These are phyloP conservation scores for Xyrichtys novacula DNA, from an alignment of 2,797 vertebrate species.

Conservation along the genomic window DNA sequence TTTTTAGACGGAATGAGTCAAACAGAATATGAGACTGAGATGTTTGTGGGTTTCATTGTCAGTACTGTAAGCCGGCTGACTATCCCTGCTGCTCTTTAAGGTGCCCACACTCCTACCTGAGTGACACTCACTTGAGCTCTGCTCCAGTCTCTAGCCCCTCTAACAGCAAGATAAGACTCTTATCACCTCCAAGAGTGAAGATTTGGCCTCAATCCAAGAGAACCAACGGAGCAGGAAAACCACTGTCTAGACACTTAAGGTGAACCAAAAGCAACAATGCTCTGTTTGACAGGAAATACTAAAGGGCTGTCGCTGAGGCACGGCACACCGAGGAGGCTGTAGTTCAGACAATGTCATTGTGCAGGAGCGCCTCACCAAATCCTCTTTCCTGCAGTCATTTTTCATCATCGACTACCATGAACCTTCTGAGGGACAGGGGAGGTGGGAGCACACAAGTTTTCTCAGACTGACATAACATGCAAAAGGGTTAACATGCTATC, in stretches of 20 bases:
- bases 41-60: constrained; percentile 53
- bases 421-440: constrained; percentile 61
- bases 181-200: constrained; percentile 87
- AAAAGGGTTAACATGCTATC: constrained; percentile 13
- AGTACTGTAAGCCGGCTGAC: constrained; percentile 56
- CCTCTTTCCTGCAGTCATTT: constrained; percentile 79
- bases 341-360: constrained; percentile 86
- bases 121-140: constrained; percentile 86
- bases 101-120: constrained; percentile 85
- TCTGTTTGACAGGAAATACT: constrained; percentile 87
- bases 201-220: constrained; percentile 89
- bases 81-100: constrained; percentile 76
- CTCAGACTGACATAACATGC: constrained; percentile 22
- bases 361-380: constrained; percentile 81
- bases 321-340: constrained; percentile 77
- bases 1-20: constrained; percentile 28
- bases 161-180: constrained; percentile 88
- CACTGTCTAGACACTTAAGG: constrained; percentile 90
- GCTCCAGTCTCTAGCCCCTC: constrained; percentile 83
- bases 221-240: constrained; percentile 88
- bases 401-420: constrained; percentile 77
- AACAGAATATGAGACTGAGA: constrained; percentile 42
- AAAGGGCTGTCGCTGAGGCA: constrained; percentile 84
- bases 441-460: constrained; percentile 20
- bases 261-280: constrained; percentile 86